Evolutionary conservation across 2,888 invertebrate genomes (phyloP), one percentile per base, ranked within the genome.

Genomic region (Xylocampa areola): DNA sequence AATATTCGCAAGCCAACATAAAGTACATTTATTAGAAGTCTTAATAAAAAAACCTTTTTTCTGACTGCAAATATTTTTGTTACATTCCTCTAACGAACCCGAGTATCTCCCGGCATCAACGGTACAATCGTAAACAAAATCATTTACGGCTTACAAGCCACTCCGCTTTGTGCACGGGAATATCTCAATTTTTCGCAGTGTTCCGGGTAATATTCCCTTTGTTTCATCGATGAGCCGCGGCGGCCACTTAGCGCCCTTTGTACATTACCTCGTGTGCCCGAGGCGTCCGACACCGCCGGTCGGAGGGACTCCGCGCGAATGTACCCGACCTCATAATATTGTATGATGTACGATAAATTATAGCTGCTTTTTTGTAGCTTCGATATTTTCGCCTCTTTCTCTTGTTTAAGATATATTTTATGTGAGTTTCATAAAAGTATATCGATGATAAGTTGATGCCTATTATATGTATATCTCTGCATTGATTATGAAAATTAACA

Each of bases 211-310:
- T 76, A 75, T 77, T 79, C 77, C 81, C 84, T 84, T 86, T 86
- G 86, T 88, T 82, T 80, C 79, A 82, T 82, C 84, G 83, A 85
- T 83, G 84, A 82, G 77, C 79, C 76, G 77, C 77, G 76, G 73
- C 76, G 70, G 77, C 76, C 85, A 85, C 85, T 88, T 85, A 84
- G 76, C 82, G 84, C 88, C 85, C 90, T 90, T 90, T 90, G 88
- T 86, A 87, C 88, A 90, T 89, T 88, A 89, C 82, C 72, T 59
- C 70, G 75, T 61, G 77, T 73, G 84, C 85, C 80, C 69, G 76
- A 68, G 82, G 86, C 83, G 63, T 62, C 43, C 72, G 61, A 49
- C 53, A 61, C 69, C 64, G 64, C 63, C 66, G 51, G 65, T 23
- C 40, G 45, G 54, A 41, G 49, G 51, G 41, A 25, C 40, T 40